Evolutionary conservation across 2,888 invertebrate species (phyloP), one percentile per base, ranked within the genome.

Genomic region (Antheraea yamamai): DNA sequence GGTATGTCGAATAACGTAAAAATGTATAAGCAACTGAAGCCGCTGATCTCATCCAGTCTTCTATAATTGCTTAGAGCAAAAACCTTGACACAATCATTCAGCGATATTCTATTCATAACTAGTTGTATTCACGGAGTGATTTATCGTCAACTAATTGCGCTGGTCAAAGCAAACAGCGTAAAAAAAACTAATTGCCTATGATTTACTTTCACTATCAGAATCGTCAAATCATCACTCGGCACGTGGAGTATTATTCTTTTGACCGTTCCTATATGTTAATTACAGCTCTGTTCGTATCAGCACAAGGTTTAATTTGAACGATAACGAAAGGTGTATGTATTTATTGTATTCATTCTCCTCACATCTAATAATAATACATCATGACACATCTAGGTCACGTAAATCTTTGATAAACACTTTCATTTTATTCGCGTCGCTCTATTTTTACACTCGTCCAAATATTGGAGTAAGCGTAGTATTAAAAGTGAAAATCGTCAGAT

Each of bases 351-450:
- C n/a, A n/a, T 52, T 61, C n/a, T 68, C 68, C 55, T 30, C 55
- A 55, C n/a, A 55, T 7, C 51, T 70, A 72, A 58, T 64, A 18
- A 47, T 47, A 70, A 47, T 47, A 71, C 58, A 64, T 23, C 12
- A 20, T 71, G 64, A 66, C 64, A 66, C 30, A 71, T 35, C 58
- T 74, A 23, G 73, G 74, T 76, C 72, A 74, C 66, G 18, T 68
- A 18, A 52, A 73, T 73, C 72, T 66, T 75, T 75, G 35, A 72
- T 61, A 55, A 73, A 14, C 68, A 75, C 75, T 75, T 75, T 75
- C 75, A 66, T 52, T 68, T 73, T 26, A 61, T 26, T 61, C 71
- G 71, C 51, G 23, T 35, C 30, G 47, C 51, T 47, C 75, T 55
- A 64, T 64, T 72, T 64, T 35, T 74, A 35, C 18, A 52, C 26